These are phyloP conservation scores for Phainopepla nitens DNA, from an alignment of 2,113 vertebrate species.

Conservation along the genomic window DNA sequence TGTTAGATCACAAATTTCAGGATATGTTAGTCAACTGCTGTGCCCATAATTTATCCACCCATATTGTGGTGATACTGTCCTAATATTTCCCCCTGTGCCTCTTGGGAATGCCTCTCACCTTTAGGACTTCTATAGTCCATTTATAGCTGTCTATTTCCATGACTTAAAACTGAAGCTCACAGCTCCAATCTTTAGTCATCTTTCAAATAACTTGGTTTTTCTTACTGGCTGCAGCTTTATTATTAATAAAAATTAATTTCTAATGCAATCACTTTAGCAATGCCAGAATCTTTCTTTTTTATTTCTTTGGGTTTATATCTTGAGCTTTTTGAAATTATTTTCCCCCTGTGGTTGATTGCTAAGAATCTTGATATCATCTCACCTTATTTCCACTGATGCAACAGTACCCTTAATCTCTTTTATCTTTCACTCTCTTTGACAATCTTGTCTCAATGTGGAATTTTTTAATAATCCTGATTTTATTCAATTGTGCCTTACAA, in stretches of 20 bases:
- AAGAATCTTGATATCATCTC: not conserved
- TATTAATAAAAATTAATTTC: not conserved
- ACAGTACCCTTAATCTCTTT: not conserved
- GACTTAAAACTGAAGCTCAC: not conserved
- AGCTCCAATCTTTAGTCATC: not conserved
- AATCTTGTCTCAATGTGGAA: not conserved
- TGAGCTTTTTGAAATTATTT: not conserved
- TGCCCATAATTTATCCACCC: not conserved
- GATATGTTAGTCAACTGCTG: not conserved
- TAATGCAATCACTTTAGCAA: not conserved
- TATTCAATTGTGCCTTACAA: not conserved
- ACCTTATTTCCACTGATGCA: not conserved
- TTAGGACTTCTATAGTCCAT: not conserved
- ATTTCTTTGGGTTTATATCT: not conserved
- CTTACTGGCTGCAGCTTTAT: not conserved
- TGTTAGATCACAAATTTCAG: not conserved
- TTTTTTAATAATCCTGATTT: not conserved
- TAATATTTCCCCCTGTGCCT: not conserved
- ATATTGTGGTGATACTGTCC: rapidly evolving
- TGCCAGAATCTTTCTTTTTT: not conserved
- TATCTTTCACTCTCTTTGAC: not conserved
- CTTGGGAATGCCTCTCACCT: not conserved
- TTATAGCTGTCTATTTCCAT: not conserved
- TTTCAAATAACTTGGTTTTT: not conserved
- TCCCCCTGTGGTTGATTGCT: rapidly evolving